Base-by-base conservation (phyloP, 2,888 invertebrate species). In the Drosophila recens region DNA sequence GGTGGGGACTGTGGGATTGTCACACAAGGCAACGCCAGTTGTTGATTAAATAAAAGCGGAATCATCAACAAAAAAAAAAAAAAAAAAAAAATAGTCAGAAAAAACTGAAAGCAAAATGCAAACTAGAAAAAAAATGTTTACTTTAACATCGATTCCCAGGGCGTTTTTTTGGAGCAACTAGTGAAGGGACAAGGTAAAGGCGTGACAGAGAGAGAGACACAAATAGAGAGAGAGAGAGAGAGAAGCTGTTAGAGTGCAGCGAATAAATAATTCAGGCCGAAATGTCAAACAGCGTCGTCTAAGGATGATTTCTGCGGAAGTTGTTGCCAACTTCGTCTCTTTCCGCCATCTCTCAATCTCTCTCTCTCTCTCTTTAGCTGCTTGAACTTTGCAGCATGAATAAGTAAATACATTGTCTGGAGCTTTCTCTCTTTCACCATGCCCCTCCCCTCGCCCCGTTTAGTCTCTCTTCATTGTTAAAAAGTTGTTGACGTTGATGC, bases 231-330 rank as follows among this genome's bases (percentile, higher is more conserved):
- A 17, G 27, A 20, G 23, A 11, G 43, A 11, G 10, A 49, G n/a
- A 34, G 36, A 45, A 70, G 52, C 74, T 64, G 71, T 51, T 72
- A 75, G 75, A 87, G 90, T 89, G 90, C 90, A 87, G 69, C 76
- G 71, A 59, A 82, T 87, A 87, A 87, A 87, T 87, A 82, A 89
- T 87, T 80, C 90, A 87, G 86, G 82, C 86, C 79, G 75, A 88
- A 89, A 89, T 87, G 86, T 89, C 86, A 87, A 89, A 85, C 90
- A 78, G 74, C 82, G 85, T 74, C 82, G 85, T 89, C 86, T 85
- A 88, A 74, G 90, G 78, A 89, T 89, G 86, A 87, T 87, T 87
- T 89, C 76, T 85, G 80, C 90, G 90, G 86, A 87, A 89, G 90
- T 85, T 82, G 81, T 74, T 66, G 67, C 56, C 74, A 57, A 27